phyloP scores from a whole-genome alignment of 2,113 vertebrate genomes.

The Petrocephalus zakoni region DNA sequence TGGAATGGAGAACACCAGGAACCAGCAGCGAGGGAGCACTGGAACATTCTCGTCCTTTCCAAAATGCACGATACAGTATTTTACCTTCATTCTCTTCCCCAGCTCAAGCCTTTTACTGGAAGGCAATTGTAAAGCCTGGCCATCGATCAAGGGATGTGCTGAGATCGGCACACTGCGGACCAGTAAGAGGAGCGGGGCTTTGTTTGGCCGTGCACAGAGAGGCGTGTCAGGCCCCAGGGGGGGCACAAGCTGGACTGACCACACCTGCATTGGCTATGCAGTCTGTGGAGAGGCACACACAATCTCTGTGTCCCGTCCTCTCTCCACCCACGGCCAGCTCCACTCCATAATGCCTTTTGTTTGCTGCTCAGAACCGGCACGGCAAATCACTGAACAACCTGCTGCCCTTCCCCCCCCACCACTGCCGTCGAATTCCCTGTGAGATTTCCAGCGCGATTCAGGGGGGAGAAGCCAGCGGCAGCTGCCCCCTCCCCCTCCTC shows the following conservation, averaged over 20 bases:
- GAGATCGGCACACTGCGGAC: background rate
- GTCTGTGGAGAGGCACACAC: background rate
- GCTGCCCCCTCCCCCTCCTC: background rate
- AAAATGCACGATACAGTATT: constrained; percentile 34
- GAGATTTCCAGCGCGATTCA: background rate
- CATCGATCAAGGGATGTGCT: constrained; percentile 16
- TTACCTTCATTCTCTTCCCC: constrained; percentile 38
- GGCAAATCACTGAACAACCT: background rate
- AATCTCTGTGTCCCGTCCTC: background rate
- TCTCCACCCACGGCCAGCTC: background rate
- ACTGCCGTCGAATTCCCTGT: background rate
- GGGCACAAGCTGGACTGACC: background rate
- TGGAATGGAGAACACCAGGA: background rate
- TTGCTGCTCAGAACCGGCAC: background rate
- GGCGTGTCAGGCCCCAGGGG: background rate
- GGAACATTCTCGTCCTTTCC: constrained; percentile 33
- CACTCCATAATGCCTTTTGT: background rate
- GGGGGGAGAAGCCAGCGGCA: background rate
- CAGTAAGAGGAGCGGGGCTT: background rate
- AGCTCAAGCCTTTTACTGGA: constrained; percentile 68
- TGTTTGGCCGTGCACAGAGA: background rate
- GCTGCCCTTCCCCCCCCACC: background rate
- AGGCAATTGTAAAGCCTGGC: constrained; percentile 47
- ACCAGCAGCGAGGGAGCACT: constrained; percentile 29
- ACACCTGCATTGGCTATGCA: background rate